Conservation (phyloP, 2,888 invertebrate genomes). For the Odontocerum albicorne region DNA sequence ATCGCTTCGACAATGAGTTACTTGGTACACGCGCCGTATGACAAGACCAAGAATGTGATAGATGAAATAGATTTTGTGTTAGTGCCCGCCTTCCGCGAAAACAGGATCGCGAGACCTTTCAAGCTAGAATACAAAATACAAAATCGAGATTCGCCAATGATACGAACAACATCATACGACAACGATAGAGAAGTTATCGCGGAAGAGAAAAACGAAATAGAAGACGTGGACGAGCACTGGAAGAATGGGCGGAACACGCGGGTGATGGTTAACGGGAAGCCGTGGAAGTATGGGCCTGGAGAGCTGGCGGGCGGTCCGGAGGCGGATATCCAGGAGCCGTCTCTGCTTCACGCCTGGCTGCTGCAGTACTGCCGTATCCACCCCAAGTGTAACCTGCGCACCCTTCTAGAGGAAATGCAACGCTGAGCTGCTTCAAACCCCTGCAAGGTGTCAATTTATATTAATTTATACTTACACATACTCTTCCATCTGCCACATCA, state of each 20-base stretch:
- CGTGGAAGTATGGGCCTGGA: constrained; percentile 4
- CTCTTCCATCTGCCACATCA: too few species aligned
- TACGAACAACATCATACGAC: too few species aligned
- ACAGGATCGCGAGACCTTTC: too few species aligned
- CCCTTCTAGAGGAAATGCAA: constrained; percentile 8
- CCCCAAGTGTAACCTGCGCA: constrained; percentile 28
- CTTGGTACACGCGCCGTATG: too few species aligned
- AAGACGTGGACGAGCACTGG: constrained; percentile 3
- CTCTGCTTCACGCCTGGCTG: constrained; percentile 20
- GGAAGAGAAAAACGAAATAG: constrained; percentile 1
- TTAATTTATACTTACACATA: too few species aligned
- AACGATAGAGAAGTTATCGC: background rate
- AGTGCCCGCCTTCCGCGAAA: too few species aligned
- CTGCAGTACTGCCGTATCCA: constrained; percentile 27
- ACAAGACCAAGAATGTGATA: too few species aligned
- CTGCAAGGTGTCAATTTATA: too few species aligned
- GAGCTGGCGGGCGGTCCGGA: background rate
- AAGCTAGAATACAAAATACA: background rate
- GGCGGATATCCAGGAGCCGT: background rate
- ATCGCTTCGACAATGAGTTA: too few species aligned
- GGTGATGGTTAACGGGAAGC: constrained; percentile 24
- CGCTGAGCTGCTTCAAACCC: too few species aligned
- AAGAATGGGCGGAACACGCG: constrained; percentile 13
- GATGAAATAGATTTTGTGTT: too few species aligned
- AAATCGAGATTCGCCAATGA: background rate